These are phyloP conservation scores for Passer domesticus DNA, from an alignment of 2,113 vertebrate species.

Conservation along the genomic window DNA sequence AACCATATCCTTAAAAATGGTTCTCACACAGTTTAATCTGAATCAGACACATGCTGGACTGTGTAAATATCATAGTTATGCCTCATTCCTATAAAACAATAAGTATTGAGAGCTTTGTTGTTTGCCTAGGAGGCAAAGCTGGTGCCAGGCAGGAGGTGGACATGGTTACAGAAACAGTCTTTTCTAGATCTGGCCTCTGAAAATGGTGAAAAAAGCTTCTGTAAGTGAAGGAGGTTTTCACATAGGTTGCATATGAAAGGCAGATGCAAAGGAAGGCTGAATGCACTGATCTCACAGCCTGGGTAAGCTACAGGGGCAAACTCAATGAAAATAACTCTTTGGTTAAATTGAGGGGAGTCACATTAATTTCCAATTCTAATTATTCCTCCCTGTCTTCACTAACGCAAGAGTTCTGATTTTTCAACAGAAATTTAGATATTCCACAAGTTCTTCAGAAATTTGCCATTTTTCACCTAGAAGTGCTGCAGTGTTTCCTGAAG, in stretches of 20 bases:
- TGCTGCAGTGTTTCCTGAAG: not conserved
- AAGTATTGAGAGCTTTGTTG: not conserved
- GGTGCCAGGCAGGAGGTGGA: not conserved
- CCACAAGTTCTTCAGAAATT: not conserved
- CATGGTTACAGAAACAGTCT: not conserved
- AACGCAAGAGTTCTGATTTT: not conserved
- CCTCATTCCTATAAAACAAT: conserved; percentile 12
- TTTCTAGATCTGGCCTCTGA: not conserved
- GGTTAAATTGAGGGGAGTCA: not conserved
- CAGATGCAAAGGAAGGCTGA: not conserved
- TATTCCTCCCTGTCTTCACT: not conserved
- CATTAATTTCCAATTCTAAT: not conserved
- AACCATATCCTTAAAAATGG: not conserved
- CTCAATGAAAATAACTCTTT: not conserved
- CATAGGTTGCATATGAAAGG: not conserved
- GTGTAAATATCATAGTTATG: not conserved
- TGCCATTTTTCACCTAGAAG: not conserved
- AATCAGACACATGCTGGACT: not conserved
- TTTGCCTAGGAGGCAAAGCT: not conserved
- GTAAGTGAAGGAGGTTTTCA: not conserved
- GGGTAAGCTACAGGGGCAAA: not conserved
- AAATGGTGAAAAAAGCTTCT: not conserved
- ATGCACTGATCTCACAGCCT: not conserved
- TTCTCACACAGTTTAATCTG: not conserved
- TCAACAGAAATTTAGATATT: not conserved